A percentile compares a stretch with the other conserved stretches of the same genome.
These are phyloP conservation scores for Channa argus DNA, from an alignment of 2,113 vertebrate genomes.

Conservation along the genomic window DNA sequence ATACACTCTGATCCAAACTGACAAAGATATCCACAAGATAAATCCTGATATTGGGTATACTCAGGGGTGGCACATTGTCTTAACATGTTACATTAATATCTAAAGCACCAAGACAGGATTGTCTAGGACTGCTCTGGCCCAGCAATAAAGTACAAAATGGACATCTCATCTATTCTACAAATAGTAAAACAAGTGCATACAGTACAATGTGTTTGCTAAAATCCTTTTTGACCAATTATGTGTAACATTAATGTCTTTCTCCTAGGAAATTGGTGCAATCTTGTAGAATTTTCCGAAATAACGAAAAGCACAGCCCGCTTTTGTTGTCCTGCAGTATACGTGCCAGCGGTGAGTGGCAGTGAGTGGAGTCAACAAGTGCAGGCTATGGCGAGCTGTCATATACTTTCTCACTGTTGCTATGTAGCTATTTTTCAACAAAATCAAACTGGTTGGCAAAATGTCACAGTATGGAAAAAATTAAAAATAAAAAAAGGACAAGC, in stretches of 20 bases:
- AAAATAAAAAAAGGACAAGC: background rate
- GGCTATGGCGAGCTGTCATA: conserved; percentile 42
- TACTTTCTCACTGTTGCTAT: conserved; percentile 39
- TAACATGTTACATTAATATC: conserved; percentile 4
- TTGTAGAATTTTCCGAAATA: conserved; percentile 2
- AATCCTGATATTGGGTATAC: background rate
- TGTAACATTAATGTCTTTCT: conserved; percentile 3
- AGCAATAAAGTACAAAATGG: too few relatives aligned
- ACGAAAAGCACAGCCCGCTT: conserved; percentile 16
- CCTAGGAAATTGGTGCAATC: background rate
- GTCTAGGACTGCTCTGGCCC: background rate
- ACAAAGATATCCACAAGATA: background rate
- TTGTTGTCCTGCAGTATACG: conserved; percentile 19
- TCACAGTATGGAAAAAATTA: background rate
- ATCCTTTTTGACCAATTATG: background rate
- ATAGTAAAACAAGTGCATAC: background rate
- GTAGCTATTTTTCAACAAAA: conserved; percentile 22
- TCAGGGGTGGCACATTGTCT: background rate
- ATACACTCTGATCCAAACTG: background rate
- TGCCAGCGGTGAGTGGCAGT: conserved; percentile 28
- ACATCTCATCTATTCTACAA: too few relatives aligned
- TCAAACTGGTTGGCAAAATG: conserved; percentile 21
- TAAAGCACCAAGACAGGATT: background rate
- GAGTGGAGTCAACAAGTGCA: conserved; percentile 25
- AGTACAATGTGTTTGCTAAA: background rate